Evolutionary conservation across 1,140 invertebrate genomes (phyloP), one percentile per base, ranked within the genome.

Genomic region (Melitaea cinxia): DNA sequence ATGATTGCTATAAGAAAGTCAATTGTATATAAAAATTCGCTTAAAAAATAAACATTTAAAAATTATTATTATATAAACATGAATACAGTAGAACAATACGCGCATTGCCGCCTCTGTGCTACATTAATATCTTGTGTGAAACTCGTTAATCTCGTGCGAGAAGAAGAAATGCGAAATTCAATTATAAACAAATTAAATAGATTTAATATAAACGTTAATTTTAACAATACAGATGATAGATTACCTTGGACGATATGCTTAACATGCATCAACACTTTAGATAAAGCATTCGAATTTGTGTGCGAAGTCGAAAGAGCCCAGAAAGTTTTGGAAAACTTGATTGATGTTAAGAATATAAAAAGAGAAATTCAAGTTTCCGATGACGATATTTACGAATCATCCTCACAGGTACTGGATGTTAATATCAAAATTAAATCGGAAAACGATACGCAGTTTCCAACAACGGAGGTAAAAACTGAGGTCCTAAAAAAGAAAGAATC

Each of bases 211-310:
- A 74, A 61, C 26, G 60, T 72, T 4, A 54, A 64, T 4, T 63
- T 56, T 7, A 56, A 42, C 28, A 10, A 12, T 9, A 9, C 12
- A 23, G 58, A 71, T 14, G 72, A 77, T 45, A 55, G 54, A 15
- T 57, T 83, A 10, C 80, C 85, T 14, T 80, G 77, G 66, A 83
- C 78, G 1, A 64, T 83, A 15, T 88, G 85, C 72, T 78, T 82
- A n/a, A 56, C 77, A 0, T 88, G 85, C 59, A 70, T 76, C 10
- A 64, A 65, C 21, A 75, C 68, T 21, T 53, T 88, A 12, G 75
- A 82, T 23, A 82, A 74, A 49, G 78, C 80, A 1, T 86, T 79
- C 53, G 77, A 80, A 1, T 83, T 88, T 26, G 62, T 88, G 1
- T 33, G 65, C 4, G 58, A 67, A 10, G 73, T 88, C 21, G 77